phyloP scores from a whole-genome alignment of 2,888 invertebrate species.

The Polydrusus cervinus region DNA sequence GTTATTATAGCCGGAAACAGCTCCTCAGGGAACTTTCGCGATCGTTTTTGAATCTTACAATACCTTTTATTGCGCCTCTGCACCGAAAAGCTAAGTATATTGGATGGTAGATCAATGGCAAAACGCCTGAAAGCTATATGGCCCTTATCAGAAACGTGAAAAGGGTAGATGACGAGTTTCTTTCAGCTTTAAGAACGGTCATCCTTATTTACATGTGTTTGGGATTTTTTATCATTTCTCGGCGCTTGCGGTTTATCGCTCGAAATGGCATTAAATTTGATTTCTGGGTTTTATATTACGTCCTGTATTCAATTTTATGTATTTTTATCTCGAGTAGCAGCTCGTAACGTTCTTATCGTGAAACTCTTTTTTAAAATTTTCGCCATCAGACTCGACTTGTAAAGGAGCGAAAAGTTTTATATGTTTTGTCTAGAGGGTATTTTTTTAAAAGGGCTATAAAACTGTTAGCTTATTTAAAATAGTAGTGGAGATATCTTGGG shows the following conservation, averaged over 20 bases:
- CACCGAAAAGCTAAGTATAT: constrained; percentile 63
- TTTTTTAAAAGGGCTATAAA: not conserved
- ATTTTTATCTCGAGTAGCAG: constrained; percentile 22
- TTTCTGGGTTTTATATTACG: constrained; percentile 43
- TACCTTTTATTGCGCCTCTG: constrained; percentile 65
- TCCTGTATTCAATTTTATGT: constrained; percentile 25
- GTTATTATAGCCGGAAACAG: constrained; percentile 55
- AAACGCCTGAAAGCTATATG: constrained; percentile 60
- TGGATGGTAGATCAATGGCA: constrained; percentile 67
- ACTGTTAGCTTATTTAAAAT: no score
- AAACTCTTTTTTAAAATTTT: constrained; percentile 5
- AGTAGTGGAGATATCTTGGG: no score
- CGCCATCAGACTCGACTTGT: not conserved
- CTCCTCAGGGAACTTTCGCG: constrained; percentile 30
- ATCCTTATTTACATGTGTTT: constrained; percentile 63
- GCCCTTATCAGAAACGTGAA: constrained; percentile 62
- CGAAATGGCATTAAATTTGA: constrained; percentile 46
- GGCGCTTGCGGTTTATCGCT: constrained; percentile 46
- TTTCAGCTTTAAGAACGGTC: constrained; percentile 60
- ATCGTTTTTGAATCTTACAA: constrained; percentile 64
- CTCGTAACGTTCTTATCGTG: constrained; percentile 8
- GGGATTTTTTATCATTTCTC: constrained; percentile 52
- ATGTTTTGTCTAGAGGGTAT: not conserved
- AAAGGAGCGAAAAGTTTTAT: not conserved
- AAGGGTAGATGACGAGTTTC: constrained; percentile 59